Conservation (phyloP, 2,888 invertebrate species). For the Nomada goodeniana region DNA sequence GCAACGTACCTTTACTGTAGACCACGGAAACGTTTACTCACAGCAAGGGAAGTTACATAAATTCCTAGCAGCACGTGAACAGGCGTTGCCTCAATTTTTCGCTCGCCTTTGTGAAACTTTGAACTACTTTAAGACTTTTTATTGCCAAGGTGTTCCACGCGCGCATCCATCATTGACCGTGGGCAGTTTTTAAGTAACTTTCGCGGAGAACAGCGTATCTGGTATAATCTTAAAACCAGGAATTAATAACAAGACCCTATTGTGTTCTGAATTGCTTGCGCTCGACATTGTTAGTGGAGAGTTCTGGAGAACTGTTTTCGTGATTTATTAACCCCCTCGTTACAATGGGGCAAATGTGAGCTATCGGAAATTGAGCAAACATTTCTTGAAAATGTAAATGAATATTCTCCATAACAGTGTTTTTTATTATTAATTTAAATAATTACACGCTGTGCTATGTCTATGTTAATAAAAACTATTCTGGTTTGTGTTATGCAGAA, state of each 20-base stretch:
- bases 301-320: neutral
- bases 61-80: neutral
- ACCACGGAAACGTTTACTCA: slow-evolving; percentile 3
- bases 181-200: neutral
- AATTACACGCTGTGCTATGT: too few relatives aligned
- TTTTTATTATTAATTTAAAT: too few relatives aligned
- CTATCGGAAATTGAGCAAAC: too few relatives aligned
- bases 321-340: too few relatives aligned
- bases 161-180: neutral
- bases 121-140: neutral
- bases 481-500: too few relatives aligned
- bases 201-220: neutral
- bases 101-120: neutral
- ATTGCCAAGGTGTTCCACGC: neutral
- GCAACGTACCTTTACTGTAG: neutral
- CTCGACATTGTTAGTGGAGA: neutral
- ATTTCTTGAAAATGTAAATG: too few relatives aligned
- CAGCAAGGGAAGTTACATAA: neutral
- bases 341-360: too few relatives aligned
- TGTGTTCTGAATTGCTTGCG: neutral
- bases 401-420: too few relatives aligned
- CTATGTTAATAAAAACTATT: too few relatives aligned
- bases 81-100: slow-evolving; percentile 9
- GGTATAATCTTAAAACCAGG: neutral
- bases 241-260: neutral